These are phyloP conservation scores for Germaria angustata DNA, from an alignment of 2,888 invertebrate genomes.

Conservation along the genomic window DNA sequence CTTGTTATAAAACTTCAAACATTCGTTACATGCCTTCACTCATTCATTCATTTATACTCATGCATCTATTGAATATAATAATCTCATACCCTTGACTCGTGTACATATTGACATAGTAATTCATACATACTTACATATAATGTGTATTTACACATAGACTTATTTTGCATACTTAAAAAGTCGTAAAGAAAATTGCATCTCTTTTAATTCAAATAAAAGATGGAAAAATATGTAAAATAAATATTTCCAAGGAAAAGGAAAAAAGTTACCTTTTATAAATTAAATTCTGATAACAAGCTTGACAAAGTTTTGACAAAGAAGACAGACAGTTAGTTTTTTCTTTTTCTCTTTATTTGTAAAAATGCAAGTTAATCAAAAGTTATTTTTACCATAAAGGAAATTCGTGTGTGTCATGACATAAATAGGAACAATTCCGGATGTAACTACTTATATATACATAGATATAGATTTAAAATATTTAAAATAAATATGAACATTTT, in stretches of 20 bases:
- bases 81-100: conserved; percentile 14
- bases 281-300: conserved; percentile 41
- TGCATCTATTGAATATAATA: conserved; percentile 25
- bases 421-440: background rate
- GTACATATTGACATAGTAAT: background rate
- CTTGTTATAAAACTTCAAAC: conserved; percentile 37
- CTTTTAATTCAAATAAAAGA: conserved; percentile 27
- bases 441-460: too few relatives aligned
- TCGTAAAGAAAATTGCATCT: conserved; percentile 44
- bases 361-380: conserved; percentile 25
- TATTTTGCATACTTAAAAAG: conserved; percentile 44
- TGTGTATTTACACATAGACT: background rate
- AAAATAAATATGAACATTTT: conserved; percentile 6
- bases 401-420: background rate
- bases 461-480: conserved; percentile 19
- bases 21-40: conserved; percentile 20
- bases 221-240: background rate
- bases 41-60: conserved; percentile 8
- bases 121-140: background rate
- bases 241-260: background rate
- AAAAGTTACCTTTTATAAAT: conserved; percentile 27
- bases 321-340: too few relatives aligned
- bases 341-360: too few relatives aligned
- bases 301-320: conserved; percentile 40
- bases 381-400: background rate